phyloP scores from a whole-genome alignment of 2,888 invertebrate genomes.

The Acleris cristana region DNA sequence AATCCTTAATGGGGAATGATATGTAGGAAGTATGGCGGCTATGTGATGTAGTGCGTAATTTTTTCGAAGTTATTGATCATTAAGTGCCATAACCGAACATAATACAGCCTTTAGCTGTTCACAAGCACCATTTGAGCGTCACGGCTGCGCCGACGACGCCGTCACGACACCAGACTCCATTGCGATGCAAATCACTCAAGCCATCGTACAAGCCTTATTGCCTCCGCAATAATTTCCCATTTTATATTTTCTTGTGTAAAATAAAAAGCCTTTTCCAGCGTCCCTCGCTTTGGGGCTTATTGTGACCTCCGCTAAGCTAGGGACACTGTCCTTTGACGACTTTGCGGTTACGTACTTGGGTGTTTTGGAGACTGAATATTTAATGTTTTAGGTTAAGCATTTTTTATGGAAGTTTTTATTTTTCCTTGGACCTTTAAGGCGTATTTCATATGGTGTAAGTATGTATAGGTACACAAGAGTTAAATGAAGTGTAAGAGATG shows the following conservation, averaged over 20 bases:
- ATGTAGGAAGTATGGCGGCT: no score
- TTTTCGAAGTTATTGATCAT: no score
- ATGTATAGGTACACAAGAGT: no score
- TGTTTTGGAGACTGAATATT: slow-evolving; percentile 5
- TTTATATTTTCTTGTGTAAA: slow-evolving; percentile 11
- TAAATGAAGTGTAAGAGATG: no score
- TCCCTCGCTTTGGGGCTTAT: slow-evolving; percentile 2
- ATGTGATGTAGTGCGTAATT: no score
- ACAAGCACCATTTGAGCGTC: no score
- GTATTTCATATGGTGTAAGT: no score
- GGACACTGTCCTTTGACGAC: slow-evolving; percentile 9
- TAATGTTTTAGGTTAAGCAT: neutral
- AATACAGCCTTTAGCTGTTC: no score
- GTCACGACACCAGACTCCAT: neutral
- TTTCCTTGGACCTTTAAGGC: no score
- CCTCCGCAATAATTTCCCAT: neutral
- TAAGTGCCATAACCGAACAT: no score
- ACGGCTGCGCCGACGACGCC: no score
- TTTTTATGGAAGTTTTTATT: neutral
- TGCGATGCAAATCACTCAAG: slow-evolving; percentile 1
- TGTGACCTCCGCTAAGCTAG: slow-evolving; percentile 6
- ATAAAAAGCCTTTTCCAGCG: slow-evolving; percentile 4
- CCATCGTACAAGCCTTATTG: neutral
- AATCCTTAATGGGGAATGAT: no score
- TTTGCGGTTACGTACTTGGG: slow-evolving; percentile 3